Percentiles rank a stretch among this genome's conserved stretches.
Evolutionary conservation across 2,113 vertebrate species (phyloP).

Genomic region (Stomatorhinus ivindoensis): DNA sequence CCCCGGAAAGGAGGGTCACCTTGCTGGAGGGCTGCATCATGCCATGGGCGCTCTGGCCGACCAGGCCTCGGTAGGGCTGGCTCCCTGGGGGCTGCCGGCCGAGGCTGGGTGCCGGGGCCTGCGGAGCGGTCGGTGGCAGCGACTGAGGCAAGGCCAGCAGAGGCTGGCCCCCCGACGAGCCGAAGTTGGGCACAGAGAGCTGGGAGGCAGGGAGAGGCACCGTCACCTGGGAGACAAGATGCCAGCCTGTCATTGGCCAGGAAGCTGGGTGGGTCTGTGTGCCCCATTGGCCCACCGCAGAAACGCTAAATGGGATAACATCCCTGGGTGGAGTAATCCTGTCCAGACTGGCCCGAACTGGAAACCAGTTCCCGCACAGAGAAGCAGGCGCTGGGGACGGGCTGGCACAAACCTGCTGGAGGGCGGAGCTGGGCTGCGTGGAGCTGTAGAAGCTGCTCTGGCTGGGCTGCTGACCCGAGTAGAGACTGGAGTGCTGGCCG

Average conservation of each 20-base stretch:
- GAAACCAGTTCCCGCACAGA: background rate
- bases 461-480: slow-evolving; percentile 88
- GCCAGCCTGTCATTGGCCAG: slow-evolving; percentile 32
- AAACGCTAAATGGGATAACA: slow-evolving; percentile 29
- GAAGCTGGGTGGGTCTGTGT: background rate
- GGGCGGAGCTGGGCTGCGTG: slow-evolving; percentile 81
- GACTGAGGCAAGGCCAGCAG: slow-evolving; percentile 83
- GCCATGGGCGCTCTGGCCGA: slow-evolving; percentile 77
- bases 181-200: slow-evolving; percentile 84
- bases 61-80: slow-evolving; percentile 81
- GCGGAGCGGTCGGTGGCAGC: slow-evolving; percentile 78
- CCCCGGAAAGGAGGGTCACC: slow-evolving; percentile 46
- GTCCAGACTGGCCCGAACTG: background rate
- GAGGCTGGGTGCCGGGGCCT: slow-evolving; percentile 77
- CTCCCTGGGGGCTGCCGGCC: slow-evolving; percentile 78
- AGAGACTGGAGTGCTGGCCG: slow-evolving; percentile 92
- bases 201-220: slow-evolving; percentile 87
- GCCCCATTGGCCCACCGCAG: background rate
- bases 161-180: slow-evolving; percentile 83
- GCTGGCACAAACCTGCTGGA: slow-evolving; percentile 83
- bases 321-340: slow-evolving; percentile 45
- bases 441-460: slow-evolving; percentile 96
- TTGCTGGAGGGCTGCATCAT: slow-evolving; percentile 89
- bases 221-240: slow-evolving; percentile 64
- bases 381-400: background rate